Base-by-base conservation (phyloP, 2,113 vertebrate species). In the Hippocampus barbouri region DNA sequence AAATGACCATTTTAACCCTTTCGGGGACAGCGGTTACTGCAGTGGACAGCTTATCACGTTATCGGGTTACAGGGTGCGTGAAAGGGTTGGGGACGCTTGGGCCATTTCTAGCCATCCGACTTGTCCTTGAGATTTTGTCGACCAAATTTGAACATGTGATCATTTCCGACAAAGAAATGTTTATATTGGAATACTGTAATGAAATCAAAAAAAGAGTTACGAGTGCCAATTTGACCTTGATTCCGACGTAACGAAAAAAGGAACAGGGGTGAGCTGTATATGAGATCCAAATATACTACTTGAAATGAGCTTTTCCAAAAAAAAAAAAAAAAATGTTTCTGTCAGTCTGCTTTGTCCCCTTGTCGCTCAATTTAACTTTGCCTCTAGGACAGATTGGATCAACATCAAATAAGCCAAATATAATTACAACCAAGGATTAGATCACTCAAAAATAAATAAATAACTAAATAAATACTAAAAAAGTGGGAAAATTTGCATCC, bases 361-460 rank as follows among this genome's bases (percentile, higher is more conserved):
- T 14, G 64, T 45, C 23, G 43, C 64, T 66, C 41, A 66, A 47
- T 27, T 66, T 66, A 66, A 54, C 66, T 68, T 54, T 68, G 66
- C 18, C 47, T 53, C 18, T n/a, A 53, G 49, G 45, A 53, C 66
- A 68, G 66, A 68, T 68, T 53, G 45, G 66, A 67, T 54, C 66
- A 34, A 54, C 51, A 40, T 68, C 49, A 68, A 68, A 68, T 54
- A 68, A 56, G 30, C 30, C 66, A 68, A 68, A 68, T 68, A 54
- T 56, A 68, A 68, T 54, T 68, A 38, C 49, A 68, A 68, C 30
- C 21, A 56, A 49, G 66, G 20, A 68, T 68, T 68, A 68, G 66
- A 68, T 68, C 27, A 68, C 1, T 51, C 25, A 20, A 49, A 30
- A 67, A 30, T 30, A 30, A 67, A 30, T 21, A 54, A 34, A 34